Evolutionary conservation across 2,888 invertebrate genomes (phyloP).

Genomic region (Polymixis flavicincta): DNA sequence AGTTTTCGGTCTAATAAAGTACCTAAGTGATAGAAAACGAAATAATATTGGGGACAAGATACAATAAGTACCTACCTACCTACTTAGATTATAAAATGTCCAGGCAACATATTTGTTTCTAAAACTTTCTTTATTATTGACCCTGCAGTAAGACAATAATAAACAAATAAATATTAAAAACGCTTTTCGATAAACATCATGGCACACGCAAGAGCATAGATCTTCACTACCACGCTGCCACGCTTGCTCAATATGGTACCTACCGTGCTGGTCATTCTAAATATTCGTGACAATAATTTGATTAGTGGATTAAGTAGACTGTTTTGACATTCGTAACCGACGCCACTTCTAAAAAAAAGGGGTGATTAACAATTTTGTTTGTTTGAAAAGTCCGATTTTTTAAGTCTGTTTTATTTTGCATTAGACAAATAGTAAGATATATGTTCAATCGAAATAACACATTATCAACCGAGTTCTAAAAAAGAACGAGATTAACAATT

Average conservation of each 20-base stretch:
- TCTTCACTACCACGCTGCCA: too few species aligned
- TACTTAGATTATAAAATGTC: background rate
- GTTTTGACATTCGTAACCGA: background rate
- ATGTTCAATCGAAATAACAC: too few species aligned
- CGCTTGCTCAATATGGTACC: background rate
- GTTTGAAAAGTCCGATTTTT: too few species aligned
- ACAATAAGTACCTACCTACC: background rate
- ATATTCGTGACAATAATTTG: background rate
- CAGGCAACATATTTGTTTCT: background rate
- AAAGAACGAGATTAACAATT: background rate
- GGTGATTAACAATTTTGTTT: too few species aligned
- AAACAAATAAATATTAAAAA: background rate
- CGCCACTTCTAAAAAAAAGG: too few species aligned
- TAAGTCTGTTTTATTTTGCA: too few species aligned
- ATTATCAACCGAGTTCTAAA: background rate
- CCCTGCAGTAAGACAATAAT: background rate
- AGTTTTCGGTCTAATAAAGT: conserved; percentile 5
- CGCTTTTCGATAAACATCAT: too few species aligned
- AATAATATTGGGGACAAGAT: conserved; percentile 1
- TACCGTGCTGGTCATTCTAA: background rate
- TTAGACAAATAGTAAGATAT: too few species aligned
- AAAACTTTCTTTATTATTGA: conserved; percentile 1
- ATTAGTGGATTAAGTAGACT: too few species aligned
- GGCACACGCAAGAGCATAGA: background rate
- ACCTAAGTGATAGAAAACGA: background rate